phyloP scores from a whole-genome alignment of 2,113 vertebrate species.

The Leptosomus discolor region DNA sequence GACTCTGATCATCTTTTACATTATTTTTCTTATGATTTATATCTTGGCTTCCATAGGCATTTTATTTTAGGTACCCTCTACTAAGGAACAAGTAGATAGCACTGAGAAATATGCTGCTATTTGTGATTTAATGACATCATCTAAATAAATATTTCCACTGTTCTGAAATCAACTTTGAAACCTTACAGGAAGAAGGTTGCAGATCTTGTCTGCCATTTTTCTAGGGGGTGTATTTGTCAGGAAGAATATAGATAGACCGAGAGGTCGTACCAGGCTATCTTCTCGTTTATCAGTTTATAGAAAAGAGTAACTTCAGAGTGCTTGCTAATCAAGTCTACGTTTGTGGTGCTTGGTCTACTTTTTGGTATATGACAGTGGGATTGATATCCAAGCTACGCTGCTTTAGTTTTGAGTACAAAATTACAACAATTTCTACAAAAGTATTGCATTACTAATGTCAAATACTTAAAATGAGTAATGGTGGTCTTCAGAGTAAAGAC shows the following conservation, averaged over 20 bases:
- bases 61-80: slow-evolving; percentile 19
- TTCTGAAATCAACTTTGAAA: neutral
- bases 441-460: neutral
- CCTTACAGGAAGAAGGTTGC: neutral
- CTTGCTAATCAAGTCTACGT: neutral
- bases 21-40: neutral
- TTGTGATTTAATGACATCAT: neutral
- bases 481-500: neutral
- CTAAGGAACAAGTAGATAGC: neutral
- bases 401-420: neutral
- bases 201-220: neutral
- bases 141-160: slow-evolving; percentile 10
- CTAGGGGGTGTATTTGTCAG: neutral
- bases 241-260: neutral
- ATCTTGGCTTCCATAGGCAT: neutral
- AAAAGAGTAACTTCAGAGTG: neutral
- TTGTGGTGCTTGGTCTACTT: neutral
- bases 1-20: neutral
- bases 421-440: neutral
- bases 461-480: neutral
- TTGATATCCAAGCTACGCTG: neutral
- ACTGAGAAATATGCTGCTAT: neutral
- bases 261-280: neutral
- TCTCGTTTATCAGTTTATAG: neutral
- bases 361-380: neutral